These are phyloP conservation scores for Cryptus armator DNA, from an alignment of 2,888 invertebrate species.

Conservation along the genomic window DNA sequence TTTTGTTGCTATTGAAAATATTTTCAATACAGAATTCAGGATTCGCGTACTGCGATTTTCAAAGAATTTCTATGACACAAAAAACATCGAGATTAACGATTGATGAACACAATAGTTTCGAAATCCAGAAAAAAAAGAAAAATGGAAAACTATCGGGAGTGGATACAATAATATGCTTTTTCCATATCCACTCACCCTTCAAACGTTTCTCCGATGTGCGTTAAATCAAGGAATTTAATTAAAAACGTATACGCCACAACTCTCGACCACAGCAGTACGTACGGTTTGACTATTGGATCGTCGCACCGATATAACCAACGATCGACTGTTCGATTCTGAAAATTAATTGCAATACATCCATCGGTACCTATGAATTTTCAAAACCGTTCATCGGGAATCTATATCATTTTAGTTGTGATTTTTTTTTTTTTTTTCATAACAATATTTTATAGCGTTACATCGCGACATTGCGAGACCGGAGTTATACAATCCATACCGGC, in stretches of 20 bases:
- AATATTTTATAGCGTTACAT: background rate
- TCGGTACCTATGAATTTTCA: background rate
- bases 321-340: conserved; percentile 22
- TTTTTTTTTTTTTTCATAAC: background rate
- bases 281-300: background rate
- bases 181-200: background rate
- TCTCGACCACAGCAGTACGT: background rate
- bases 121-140: background rate
- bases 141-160: conserved; percentile 20
- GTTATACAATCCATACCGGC: background rate
- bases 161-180: conserved; percentile 44
- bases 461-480: background rate
- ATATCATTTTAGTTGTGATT: background rate
- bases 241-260: conserved; percentile 42
- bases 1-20: too few relatives aligned
- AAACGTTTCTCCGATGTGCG: conserved; percentile 20
- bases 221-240: conserved; percentile 56
- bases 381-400: background rate
- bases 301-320: background rate
- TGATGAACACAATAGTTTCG: background rate
- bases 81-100: too few relatives aligned
- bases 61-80: too few relatives aligned
- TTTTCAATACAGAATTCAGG: too few relatives aligned
- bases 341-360: conserved; percentile 18
- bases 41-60: too few relatives aligned